These are phyloP conservation scores for Hydractinia symbiolongicarpus DNA, from an alignment of 30 jellyfish, hydroid and myxozoan species.

Conservation along the genomic window DNA sequence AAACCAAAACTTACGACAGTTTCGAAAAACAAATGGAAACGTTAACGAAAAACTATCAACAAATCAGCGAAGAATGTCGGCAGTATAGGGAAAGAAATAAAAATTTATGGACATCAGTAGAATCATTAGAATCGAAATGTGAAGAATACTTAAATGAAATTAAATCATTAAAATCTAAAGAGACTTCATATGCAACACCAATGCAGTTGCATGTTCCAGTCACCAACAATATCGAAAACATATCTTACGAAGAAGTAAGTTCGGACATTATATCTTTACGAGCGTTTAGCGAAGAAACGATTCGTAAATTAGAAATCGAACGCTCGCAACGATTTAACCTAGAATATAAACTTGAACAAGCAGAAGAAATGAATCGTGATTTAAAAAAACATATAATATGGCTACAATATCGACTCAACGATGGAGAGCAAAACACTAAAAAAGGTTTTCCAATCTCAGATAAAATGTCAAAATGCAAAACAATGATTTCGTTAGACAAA, in stretches of 20 bases:
- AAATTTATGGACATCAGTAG: background rate
- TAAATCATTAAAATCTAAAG: background rate
- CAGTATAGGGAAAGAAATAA: background rate
- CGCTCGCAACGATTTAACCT: background rate
- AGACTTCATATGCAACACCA: background rate
- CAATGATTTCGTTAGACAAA: background rate
- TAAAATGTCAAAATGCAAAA: background rate
- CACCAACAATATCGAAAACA: background rate
- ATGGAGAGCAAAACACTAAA: background rate
- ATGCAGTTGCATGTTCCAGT: background rate
- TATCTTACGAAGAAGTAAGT: background rate
- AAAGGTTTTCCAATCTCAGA: background rate
- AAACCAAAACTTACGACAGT: background rate
- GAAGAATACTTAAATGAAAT: conserved; percentile 4
- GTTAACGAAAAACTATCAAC: background rate
- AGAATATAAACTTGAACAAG: background rate
- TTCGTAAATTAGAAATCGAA: background rate
- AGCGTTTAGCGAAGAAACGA: background rate
- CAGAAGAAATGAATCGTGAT: background rate
- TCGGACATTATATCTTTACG: background rate
- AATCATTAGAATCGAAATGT: background rate
- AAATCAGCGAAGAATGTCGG: background rate
- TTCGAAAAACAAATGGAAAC: conserved; percentile 4
- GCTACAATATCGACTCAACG: background rate
- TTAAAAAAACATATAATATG: background rate